These are phyloP conservation scores for Etheostoma perlongum DNA, from an alignment of 2,797 vertebrate genomes.

Conservation along the genomic window DNA sequence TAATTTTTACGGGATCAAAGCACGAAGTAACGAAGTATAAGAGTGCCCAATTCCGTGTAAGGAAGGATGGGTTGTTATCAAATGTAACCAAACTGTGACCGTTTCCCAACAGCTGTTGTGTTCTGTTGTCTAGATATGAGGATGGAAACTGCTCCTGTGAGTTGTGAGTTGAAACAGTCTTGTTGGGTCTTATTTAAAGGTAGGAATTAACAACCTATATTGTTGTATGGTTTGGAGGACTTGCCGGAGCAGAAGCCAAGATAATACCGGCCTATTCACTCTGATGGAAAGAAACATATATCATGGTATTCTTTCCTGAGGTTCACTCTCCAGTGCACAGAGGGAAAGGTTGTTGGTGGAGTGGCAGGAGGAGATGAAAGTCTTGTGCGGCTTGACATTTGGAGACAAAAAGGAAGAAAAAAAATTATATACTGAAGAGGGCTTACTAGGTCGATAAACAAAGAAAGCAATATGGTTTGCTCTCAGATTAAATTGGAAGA, in stretches of 20 bases:
- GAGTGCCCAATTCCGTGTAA: too few relatives aligned
- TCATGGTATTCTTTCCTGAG: neutral
- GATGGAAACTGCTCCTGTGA: too few relatives aligned
- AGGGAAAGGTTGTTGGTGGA: conserved; percentile 1
- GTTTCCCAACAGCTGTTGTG: too few relatives aligned
- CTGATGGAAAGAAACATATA: neutral
- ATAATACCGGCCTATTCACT: neutral
- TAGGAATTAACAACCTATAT: too few relatives aligned
- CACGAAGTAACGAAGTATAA: too few relatives aligned
- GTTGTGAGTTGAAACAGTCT: too few relatives aligned
- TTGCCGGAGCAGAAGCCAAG: neutral
- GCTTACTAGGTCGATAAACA: conserved; percentile 36
- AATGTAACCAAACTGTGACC: too few relatives aligned
- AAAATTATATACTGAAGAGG: conserved; percentile 7
- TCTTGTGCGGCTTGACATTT: conserved; percentile 52
- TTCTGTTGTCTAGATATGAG: too few relatives aligned
- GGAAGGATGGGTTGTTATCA: too few relatives aligned
- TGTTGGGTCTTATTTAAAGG: too few relatives aligned
- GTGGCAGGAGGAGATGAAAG: conserved; percentile 16
- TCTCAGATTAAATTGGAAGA: conserved; percentile 32
- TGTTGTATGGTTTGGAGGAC: too few relatives aligned
- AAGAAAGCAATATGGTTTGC: conserved; percentile 54
- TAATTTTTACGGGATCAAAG: too few relatives aligned
- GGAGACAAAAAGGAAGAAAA: conserved; percentile 25
- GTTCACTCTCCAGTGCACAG: neutral